A percentile compares a stretch with the other conserved stretches of the same genome.
Conservation (phyloP, 2,888 invertebrate species). For the Aspidiotus destructor region DNA sequence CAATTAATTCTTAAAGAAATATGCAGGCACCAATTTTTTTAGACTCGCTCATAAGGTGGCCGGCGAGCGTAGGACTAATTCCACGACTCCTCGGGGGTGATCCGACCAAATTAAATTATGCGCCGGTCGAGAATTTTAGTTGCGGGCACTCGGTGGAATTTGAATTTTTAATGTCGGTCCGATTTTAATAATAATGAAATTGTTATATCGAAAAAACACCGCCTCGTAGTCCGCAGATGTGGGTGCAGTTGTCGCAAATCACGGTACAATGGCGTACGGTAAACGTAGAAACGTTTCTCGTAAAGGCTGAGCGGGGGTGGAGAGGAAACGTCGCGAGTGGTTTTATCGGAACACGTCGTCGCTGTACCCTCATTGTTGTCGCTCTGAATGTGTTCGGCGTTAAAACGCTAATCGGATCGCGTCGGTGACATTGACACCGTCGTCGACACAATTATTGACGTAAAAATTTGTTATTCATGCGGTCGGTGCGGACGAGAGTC, state of each 20-base stretch:
- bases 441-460: background rate
- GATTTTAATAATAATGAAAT: background rate
- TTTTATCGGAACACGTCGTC: too few species aligned
- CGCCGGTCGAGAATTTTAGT: too few species aligned
- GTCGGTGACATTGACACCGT: constrained; percentile 4
- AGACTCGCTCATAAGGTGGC: too few species aligned
- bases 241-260: background rate
- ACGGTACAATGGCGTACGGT: background rate
- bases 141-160: background rate
- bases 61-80: too few species aligned
- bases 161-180: background rate
- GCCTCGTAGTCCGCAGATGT: background rate
- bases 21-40: too few species aligned
- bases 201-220: background rate
- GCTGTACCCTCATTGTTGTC: too few species aligned
- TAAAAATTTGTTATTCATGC: background rate
- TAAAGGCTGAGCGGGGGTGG: too few species aligned
- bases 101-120: too few species aligned
- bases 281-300: too few species aligned
- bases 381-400: background rate
- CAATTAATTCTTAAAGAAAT: too few species aligned
- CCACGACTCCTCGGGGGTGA: too few species aligned
- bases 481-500: background rate
- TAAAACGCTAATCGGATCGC: constrained; percentile 2
- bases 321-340: too few species aligned